Conservation (phyloP, 1,140 invertebrate species). For the Myzus persicae region DNA sequence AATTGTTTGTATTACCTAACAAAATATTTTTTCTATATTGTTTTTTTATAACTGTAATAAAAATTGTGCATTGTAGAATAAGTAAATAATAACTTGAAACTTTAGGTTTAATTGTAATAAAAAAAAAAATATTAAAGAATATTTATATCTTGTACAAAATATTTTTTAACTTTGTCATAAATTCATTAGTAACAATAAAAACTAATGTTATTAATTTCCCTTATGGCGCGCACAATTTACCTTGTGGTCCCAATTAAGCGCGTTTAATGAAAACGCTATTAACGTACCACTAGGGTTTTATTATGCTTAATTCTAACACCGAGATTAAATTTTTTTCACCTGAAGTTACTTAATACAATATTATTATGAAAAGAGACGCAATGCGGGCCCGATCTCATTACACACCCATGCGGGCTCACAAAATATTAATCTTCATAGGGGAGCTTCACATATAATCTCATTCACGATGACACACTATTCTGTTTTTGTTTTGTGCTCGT, state of each 20-base stretch:
- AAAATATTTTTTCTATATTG: neutral
- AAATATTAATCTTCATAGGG: slow-evolving; percentile 47
- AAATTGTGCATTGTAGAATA: neutral
- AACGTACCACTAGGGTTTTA: slow-evolving; percentile 40
- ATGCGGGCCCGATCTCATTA: slow-evolving; percentile 43
- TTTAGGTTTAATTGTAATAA: neutral
- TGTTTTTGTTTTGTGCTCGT: slow-evolving; percentile 29
- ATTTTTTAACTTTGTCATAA: neutral
- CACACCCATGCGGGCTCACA: slow-evolving; percentile 37
- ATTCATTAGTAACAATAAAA: slow-evolving; percentile 37
- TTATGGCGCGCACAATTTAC: slow-evolving; percentile 38
- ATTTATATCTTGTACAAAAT: neutral
- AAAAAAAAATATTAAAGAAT: neutral
- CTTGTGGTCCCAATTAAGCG: slow-evolving; percentile 41
- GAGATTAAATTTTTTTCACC: slow-evolving; percentile 52
- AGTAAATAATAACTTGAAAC: neutral
- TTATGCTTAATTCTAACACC: slow-evolving; percentile 35
- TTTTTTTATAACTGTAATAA: neutral
- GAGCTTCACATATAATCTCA: slow-evolving; percentile 9
- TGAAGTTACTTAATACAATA: slow-evolving; percentile 40
- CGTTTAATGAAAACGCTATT: slow-evolving; percentile 36
- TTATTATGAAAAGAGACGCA: slow-evolving; percentile 25
- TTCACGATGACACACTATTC: neutral
- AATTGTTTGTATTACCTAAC: neutral
- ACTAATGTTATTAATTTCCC: slow-evolving; percentile 37